Percentiles rank a stretch among this genome's conserved stretches.
phyloP scores from a whole-genome alignment of 2,113 vertebrate genomes.

The Illadopsis cleaveri region DNA sequence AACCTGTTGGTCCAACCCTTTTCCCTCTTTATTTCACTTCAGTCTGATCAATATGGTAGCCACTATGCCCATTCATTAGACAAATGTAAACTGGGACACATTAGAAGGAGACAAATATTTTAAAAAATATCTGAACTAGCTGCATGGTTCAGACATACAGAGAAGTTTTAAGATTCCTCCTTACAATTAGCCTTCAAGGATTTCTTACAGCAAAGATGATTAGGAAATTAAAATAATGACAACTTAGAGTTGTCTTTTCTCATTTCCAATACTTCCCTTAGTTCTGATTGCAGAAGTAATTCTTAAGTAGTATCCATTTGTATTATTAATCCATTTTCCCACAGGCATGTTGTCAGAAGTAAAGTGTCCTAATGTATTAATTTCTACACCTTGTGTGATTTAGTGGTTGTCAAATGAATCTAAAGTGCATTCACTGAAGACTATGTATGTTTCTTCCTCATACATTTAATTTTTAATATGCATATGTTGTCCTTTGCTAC shows the following conservation, averaged over 20 bases:
- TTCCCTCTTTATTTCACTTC: not conserved
- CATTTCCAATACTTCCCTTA: not conserved
- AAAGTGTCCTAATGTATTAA: slow-evolving; percentile 53
- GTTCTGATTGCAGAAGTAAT: slow-evolving; percentile 31
- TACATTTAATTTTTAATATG: slow-evolving; percentile 26
- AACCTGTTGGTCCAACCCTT: not conserved
- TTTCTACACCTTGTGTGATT: slow-evolving; percentile 47
- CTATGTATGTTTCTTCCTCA: not conserved
- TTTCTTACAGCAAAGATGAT: not conserved
- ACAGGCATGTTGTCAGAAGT: not conserved
- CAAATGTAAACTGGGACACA: not conserved
- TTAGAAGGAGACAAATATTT: not conserved
- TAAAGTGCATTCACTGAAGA: not conserved
- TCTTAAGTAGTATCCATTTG: slow-evolving; percentile 55
- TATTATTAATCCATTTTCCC: slow-evolving; percentile 45
- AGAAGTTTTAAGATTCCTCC: not conserved
- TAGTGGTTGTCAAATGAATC: slow-evolving; percentile 30
- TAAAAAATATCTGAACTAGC: not conserved
- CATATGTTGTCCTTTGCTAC: not conserved
- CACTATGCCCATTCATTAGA: not conserved
- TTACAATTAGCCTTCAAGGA: not conserved
- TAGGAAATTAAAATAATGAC: slow-evolving; percentile 21
- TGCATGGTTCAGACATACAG: not conserved
- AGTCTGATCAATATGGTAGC: not conserved
- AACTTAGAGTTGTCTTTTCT: not conserved